A percentile compares a stretch with the other conserved stretches of the same genome.
Evolutionary conservation across 2,113 vertebrate species (phyloP).

Genomic region (Bujurquina vittata): DNA sequence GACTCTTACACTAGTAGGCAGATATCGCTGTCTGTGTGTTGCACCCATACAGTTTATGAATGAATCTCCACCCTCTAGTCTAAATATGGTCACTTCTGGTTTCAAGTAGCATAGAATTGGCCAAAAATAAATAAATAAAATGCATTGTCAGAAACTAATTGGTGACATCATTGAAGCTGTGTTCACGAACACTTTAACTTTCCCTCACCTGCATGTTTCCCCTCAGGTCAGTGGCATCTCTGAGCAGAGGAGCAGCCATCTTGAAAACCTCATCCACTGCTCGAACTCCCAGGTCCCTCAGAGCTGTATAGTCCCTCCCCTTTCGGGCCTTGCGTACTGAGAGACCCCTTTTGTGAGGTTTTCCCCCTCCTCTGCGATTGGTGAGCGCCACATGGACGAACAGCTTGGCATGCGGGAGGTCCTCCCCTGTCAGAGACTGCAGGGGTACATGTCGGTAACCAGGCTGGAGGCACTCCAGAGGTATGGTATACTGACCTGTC

Average conservation of each 20-base stretch:
- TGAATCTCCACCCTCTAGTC: too few species aligned
- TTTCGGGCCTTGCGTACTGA: constrained; percentile 93
- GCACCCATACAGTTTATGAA: too few species aligned
- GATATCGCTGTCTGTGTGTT: background rate
- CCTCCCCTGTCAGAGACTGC: constrained; percentile 90
- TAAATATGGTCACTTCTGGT: background rate
- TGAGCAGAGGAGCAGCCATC: constrained; percentile 86
- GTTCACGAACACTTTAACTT: background rate
- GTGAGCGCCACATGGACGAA: constrained; percentile 96
- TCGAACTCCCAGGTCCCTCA: constrained; percentile 91
- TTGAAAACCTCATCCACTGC: constrained; percentile 94
- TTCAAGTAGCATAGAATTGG: background rate
- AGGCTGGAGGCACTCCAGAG: constrained; percentile 92
- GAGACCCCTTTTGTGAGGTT: constrained; percentile 92
- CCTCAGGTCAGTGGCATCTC: constrained; percentile 91
- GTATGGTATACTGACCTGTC: constrained; percentile 93
- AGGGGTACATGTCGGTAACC: constrained; percentile 92
- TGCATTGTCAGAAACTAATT: background rate
- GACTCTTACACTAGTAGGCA: background rate
- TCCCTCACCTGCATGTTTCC: constrained; percentile 94
- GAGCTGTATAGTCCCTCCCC: constrained; percentile 89
- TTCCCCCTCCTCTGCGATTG: constrained; percentile 93
- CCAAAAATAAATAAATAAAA: background rate
- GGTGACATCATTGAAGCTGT: background rate
- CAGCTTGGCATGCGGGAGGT: constrained; percentile 86